Evolutionary conservation across 2,113 vertebrate species (phyloP).

Genomic region (Fulica atra): DNA sequence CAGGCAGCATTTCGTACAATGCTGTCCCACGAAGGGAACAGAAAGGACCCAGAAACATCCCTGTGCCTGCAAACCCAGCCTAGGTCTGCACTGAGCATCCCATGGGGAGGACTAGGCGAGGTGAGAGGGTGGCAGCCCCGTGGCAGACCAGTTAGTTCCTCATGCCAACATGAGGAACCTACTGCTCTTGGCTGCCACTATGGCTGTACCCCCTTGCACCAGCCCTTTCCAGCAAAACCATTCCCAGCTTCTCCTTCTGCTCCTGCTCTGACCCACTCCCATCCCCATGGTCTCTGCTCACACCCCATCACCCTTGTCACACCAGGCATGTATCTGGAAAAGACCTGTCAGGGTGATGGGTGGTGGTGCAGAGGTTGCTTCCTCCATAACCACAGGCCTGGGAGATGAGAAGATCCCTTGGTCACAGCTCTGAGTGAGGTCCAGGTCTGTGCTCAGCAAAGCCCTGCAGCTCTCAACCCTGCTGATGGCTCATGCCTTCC

Average conservation of each 20-base stretch:
- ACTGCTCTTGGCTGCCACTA: neutral
- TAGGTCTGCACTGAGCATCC: neutral
- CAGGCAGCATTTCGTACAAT: neutral
- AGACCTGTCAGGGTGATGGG: neutral
- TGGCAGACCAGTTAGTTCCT: neutral
- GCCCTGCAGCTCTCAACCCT: neutral
- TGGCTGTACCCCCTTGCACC: rapidly evolving
- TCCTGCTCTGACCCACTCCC: neutral
- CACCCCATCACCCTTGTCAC: neutral
- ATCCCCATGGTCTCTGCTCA: neutral
- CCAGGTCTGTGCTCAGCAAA: neutral
- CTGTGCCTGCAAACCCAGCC: rapidly evolving
- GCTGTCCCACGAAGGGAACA: neutral
- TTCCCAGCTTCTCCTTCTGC: neutral
- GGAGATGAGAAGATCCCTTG: neutral
- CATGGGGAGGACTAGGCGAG: rapidly evolving
- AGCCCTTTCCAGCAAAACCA: neutral
- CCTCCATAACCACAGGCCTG: neutral
- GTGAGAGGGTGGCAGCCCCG: no score
- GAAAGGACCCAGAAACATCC: neutral
- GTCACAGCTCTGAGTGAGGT: neutral
- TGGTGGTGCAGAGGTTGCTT: neutral
- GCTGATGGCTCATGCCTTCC: neutral
- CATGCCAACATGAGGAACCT: neutral
- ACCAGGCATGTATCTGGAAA: rapidly evolving